Base-by-base conservation (phyloP, 2,113 vertebrate species). In the Capreolus pygargus region DNA sequence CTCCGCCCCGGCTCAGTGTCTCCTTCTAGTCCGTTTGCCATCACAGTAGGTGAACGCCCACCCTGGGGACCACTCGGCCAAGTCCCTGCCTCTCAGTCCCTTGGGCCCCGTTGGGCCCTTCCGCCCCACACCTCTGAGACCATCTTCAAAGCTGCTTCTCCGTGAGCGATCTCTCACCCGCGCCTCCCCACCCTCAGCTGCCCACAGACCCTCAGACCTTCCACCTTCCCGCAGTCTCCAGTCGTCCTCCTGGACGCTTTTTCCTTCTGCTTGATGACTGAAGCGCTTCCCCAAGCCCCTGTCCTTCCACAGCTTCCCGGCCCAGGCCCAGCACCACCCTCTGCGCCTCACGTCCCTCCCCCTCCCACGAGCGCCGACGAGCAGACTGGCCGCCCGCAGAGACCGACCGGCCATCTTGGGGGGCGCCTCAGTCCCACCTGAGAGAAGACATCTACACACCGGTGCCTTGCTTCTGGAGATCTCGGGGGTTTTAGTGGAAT, bases 101-200 rank as follows among this genome's bases (percentile, higher is more conserved):
- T 43, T 70, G 27, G 21, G 5, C n/a, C 54, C 0, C 14, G 5
- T n/a, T 6, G 45, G 36, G 61, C 28, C 60, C 58, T 27, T 61
- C 55, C 0, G 23, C 70, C 33, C 57, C 23, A 82, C 25, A 39
- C 25, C 17, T 33, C 58, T 5, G 12, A 43, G 23, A 50, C 76
- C 2, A 1, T 30, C 10, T 8, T 11, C 28, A 58, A 43, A 17
- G 43, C 8, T 47, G 54, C 70, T 78, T 78, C 88, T 6, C 7
- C 16, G 0, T 9, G 14, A 36, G 74, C 7, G 0, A 8, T 17
- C 25, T 11, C 43, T 64, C 57, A 82, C 10, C 5, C 1, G 15
- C 9, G 1, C 47, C 54, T 58, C 54, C 27, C 52, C 28, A n/a
- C 13, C 91, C 5, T 1, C 50, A 45, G 47, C n/a, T 45, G 28